Percentiles rank a stretch among this genome's conserved stretches.
phyloP scores from a whole-genome alignment of 2,113 vertebrate species.

The Columba janthina region DNA sequence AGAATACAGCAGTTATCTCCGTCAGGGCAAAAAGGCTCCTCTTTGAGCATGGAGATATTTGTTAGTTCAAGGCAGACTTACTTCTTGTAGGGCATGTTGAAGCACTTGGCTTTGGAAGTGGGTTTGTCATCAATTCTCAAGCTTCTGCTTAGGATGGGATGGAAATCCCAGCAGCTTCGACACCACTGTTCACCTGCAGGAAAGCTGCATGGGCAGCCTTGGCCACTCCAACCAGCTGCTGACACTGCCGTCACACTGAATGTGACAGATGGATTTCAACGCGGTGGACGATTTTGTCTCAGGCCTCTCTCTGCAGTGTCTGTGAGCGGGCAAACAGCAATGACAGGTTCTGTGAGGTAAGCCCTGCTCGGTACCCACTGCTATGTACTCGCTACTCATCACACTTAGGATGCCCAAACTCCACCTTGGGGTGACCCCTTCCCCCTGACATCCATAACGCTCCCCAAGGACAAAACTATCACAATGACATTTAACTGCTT shows the following conservation, averaged over 20 bases:
- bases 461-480: background rate
- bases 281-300: background rate
- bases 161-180: background rate
- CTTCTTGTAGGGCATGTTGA: background rate
- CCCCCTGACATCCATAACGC: accelerated
- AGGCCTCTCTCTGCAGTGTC: background rate
- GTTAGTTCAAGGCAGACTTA: background rate
- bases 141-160: background rate
- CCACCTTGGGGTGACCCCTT: background rate
- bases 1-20: background rate
- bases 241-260: background rate
- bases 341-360: background rate
- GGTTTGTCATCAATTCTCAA: background rate
- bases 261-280: background rate
- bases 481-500: background rate
- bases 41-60: background rate
- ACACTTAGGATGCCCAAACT: background rate
- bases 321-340: background rate
- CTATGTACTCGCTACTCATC: background rate
- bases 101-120: background rate
- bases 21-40: background rate
- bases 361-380: background rate
- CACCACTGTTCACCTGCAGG: background rate
- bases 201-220: background rate
- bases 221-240: background rate